Conservation (phyloP, 1,140 invertebrate genomes). For the Aphelinus certus region DNA sequence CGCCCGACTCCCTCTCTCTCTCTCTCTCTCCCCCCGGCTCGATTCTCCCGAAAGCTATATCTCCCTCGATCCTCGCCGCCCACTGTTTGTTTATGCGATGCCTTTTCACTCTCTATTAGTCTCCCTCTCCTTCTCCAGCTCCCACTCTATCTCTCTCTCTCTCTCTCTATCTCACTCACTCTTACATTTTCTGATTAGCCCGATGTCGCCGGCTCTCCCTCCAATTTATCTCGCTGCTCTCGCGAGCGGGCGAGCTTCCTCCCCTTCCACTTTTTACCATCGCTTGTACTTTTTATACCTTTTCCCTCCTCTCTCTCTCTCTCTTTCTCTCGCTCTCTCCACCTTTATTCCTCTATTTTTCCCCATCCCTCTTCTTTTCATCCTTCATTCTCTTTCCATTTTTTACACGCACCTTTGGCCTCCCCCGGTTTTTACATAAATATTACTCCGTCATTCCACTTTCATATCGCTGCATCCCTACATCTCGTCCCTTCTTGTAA, state of each 20-base stretch:
- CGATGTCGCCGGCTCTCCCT: slow-evolving; percentile 61
- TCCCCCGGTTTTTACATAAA: slow-evolving; percentile 6
- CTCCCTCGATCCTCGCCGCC: slow-evolving; percentile 44
- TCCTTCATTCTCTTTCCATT: background rate
- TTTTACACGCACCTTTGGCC: slow-evolving; percentile 4
- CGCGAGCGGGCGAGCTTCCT: too few species aligned
- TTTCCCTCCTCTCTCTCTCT: slow-evolving; percentile 33
- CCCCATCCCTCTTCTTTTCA: slow-evolving; percentile 32
- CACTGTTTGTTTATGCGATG: slow-evolving; percentile 66
- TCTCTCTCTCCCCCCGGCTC: slow-evolving; percentile 34
- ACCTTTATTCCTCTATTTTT: slow-evolving; percentile 16
- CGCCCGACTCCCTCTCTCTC: slow-evolving; percentile 33
- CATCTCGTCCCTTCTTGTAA: slow-evolving; percentile 33
- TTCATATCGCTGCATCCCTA: background rate
- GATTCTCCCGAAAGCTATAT: slow-evolving; percentile 10
- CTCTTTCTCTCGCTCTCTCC: slow-evolving; percentile 7
- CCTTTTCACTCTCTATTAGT: slow-evolving; percentile 68
- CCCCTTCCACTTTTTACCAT: slow-evolving; percentile 42
- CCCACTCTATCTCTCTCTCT: too few species aligned
- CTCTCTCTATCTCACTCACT: slow-evolving; percentile 28
- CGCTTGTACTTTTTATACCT: slow-evolving; percentile 15
- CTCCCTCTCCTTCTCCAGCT: slow-evolving; percentile 46
- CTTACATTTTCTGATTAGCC: slow-evolving; percentile 67
- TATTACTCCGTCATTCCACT: slow-evolving; percentile 7
- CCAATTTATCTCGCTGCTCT: slow-evolving; percentile 45